Base-by-base conservation (phyloP, 1,140 invertebrate genomes). In the Portunus trituberculatus region DNA sequence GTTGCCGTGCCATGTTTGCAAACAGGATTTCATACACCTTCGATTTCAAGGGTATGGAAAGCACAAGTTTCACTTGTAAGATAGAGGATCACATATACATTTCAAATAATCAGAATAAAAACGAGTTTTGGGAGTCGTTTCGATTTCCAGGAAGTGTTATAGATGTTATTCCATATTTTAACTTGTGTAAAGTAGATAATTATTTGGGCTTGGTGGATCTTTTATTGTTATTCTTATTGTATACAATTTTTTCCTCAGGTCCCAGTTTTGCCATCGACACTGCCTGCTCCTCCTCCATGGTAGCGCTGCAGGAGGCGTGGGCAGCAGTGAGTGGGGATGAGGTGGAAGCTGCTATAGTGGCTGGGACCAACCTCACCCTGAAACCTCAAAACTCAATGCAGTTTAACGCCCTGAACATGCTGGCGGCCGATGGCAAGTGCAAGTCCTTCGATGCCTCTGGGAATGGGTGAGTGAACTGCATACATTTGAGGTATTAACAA, bases 11-110 rank as follows among this genome's bases (percentile, higher is more conserved):
- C 45, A 99, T 99, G 99, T 99, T 99, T 97, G 98, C 99, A 76
- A 99, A 99, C 97, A 98, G 99, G 96, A 98, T 99, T 59, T 99
- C 99, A 0, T 99, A 98, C 97, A 98, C 99, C 14, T 99, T 99
- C 97, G 99, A 99, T 96, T 98, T 99, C 95, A 98, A 97, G 96
- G 98, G 97, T 97, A 95, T 93, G 52, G 67, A 39, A 25, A 46
- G 45, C 3, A 45, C 6, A 39, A 39, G 39, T 59, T 93, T 94
- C 46, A 7, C 25, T 52, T 82, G n/a, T n/a, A 32, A 20, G 88
- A 93, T 93, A 92, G 12, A 87, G 84, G 20, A 95, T 48, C 12
- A 94, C n/a, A 45, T 4, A 25, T 93, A 45, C 12, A 92, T 31
- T 67, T 52, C 96, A 90, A 39, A 93, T 29, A 83, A 28, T 39